These are phyloP conservation scores for Plebejus anna DNA, from an alignment of 2,888 invertebrate genomes.

Conservation along the genomic window DNA sequence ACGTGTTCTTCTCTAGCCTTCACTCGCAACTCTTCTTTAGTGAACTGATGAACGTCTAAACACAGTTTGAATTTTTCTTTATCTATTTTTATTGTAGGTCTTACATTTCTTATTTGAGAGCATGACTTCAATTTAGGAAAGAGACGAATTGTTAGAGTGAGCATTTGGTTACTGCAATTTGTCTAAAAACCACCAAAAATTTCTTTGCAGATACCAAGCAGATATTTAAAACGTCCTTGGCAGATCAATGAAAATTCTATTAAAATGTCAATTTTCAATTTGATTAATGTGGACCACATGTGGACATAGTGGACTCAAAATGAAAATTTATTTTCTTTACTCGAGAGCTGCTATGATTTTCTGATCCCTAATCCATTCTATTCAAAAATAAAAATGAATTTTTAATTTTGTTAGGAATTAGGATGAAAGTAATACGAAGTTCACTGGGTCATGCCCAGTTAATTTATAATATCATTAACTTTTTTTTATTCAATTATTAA, in stretches of 20 bases:
- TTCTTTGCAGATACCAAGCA: not conserved
- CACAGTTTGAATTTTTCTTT: constrained; percentile 59
- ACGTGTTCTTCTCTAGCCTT: constrained; percentile 61
- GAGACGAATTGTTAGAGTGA: constrained; percentile 38
- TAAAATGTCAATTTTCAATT: not conserved
- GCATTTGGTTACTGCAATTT: not conserved
- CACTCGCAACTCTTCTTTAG: constrained; percentile 59
- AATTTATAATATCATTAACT: too few species aligned
- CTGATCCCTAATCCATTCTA: too few species aligned
- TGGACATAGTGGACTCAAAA: too few species aligned
- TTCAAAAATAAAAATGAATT: too few species aligned
- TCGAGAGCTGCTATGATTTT: not conserved
- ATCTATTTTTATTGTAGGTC: constrained; percentile 53
- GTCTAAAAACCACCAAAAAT: not conserved
- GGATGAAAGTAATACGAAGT: too few species aligned
- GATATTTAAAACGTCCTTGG: too few species aligned
- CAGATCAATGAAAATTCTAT: not conserved
- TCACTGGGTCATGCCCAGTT: too few species aligned
- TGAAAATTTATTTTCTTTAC: not conserved
- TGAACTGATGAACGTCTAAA: constrained; percentile 56
- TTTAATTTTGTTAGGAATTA: too few species aligned
- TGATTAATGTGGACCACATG: not conserved
- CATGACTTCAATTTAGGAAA: constrained; percentile 41
- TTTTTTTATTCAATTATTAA: too few species aligned
- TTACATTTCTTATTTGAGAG: constrained; percentile 45